Evolutionary conservation across 2,113 vertebrate genomes (phyloP).

Genomic region (Tyrannus savana): DNA sequence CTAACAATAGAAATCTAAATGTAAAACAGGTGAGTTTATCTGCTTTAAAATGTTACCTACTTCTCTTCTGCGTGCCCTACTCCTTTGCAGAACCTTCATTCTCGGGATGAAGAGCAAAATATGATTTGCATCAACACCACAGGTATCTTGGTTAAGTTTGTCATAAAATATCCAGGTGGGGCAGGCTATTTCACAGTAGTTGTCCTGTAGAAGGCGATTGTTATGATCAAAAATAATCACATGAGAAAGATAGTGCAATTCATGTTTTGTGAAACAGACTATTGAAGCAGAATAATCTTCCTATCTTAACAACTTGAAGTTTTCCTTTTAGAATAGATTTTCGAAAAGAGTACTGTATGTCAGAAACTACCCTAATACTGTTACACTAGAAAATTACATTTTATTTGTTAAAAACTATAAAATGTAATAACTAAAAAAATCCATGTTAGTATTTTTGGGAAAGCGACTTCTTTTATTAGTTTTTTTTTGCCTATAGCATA

Average conservation of each 20-base stretch:
- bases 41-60: not conserved
- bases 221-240: not conserved
- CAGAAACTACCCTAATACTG: not conserved
- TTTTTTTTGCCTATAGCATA: not conserved
- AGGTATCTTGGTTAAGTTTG: not conserved
- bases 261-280: not conserved
- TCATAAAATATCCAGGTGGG: not conserved
- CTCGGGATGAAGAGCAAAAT: not conserved
- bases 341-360: not conserved
- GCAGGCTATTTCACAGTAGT: not conserved
- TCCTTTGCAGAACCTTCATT: not conserved
- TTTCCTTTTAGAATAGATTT: not conserved
- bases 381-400: not conserved
- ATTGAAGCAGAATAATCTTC: not conserved
- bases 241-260: not conserved
- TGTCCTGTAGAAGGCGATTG: not conserved
- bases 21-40: not conserved
- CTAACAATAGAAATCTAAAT: not conserved
- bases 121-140: not conserved
- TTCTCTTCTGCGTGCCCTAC: not conserved
- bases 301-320: not conserved
- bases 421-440: not conserved
- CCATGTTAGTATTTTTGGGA: not conserved
- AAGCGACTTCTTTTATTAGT: not conserved
- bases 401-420: not conserved